phyloP scores from a whole-genome alignment of 1,140 invertebrate species.

The Leptinotarsa lineolata region DNA sequence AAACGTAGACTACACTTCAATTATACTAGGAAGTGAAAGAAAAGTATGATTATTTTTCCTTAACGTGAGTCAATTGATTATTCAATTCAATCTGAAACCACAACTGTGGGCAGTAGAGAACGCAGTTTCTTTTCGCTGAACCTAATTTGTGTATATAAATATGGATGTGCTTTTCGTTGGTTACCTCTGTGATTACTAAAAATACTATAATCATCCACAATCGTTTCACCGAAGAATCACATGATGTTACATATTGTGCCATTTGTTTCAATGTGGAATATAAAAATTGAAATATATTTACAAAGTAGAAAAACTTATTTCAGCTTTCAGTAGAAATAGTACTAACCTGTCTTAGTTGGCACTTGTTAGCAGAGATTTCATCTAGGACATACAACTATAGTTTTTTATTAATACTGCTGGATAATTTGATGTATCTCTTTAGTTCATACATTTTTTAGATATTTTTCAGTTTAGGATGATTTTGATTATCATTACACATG shows the following conservation, averaged over 20 bases:
- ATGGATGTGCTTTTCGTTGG: conserved; percentile 7
- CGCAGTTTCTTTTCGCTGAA: neutral
- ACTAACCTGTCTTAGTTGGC: neutral
- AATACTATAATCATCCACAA: conserved; percentile 17
- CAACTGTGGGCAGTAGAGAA: neutral
- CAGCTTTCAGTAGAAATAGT: neutral
- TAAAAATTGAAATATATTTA: conserved; percentile 1
- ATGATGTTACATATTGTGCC: neutral
- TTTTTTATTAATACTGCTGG: neutral
- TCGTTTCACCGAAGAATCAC: neutral
- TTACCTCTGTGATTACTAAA: conserved; percentile 13
- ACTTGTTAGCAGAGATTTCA: neutral
- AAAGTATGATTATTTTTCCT: too few relatives aligned
- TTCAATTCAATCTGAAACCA: neutral
- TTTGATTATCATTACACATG: conserved; percentile 23
- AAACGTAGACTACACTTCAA: too few relatives aligned
- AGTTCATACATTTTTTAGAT: neutral
- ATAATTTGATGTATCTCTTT: neutral
- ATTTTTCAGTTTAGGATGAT: neutral
- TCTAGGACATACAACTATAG: neutral
- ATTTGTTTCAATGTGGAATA: neutral
- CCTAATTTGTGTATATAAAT: conserved; percentile 19
- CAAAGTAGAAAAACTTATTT: neutral
- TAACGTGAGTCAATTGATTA: too few relatives aligned
- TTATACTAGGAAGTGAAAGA: too few relatives aligned